Evolutionary conservation across 2,888 invertebrate species (phyloP).

Genomic region (Drosophila birchii): DNA sequence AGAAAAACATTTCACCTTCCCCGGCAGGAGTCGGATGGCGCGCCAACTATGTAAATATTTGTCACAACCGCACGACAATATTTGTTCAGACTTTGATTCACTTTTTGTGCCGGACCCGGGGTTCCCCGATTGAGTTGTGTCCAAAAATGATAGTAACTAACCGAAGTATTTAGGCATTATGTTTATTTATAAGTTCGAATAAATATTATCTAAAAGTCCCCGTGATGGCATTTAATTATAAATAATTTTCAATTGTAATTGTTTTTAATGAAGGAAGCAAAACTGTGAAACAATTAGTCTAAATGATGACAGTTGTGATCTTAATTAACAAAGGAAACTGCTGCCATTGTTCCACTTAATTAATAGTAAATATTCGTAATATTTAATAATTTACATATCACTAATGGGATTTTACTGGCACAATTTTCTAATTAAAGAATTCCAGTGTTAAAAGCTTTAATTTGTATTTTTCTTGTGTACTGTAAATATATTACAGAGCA

Average conservation of each 20-base stretch:
- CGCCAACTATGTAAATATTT: constrained; percentile 74
- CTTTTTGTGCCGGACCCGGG: constrained; percentile 27
- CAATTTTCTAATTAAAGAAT: too few species aligned
- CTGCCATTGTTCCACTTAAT: not conserved
- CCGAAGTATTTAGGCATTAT: constrained; percentile 10
- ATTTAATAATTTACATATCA: not conserved
- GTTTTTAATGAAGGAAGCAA: not conserved
- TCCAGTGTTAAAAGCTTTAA: too few species aligned
- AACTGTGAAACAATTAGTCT: not conserved
- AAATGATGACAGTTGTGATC: not conserved
- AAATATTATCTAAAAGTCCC: not conserved
- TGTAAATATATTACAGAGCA: not conserved
- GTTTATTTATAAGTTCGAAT: not conserved
- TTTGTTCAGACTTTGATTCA: constrained; percentile 70
- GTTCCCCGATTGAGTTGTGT: constrained; percentile 7
- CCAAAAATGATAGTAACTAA: constrained; percentile 8
- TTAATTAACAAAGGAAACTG: not conserved
- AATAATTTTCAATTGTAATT: not conserved
- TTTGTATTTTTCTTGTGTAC: not conserved
- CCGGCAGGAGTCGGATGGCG: constrained; percentile 36
- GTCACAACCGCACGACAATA: constrained; percentile 72
- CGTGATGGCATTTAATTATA: not conserved
- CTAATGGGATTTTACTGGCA: not conserved
- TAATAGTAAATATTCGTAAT: too few species aligned
- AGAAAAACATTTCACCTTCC: constrained; percentile 63